These are phyloP conservation scores for Paedocypris sp. DNA, from an alignment of 2,113 vertebrate species.

Conservation along the genomic window DNA sequence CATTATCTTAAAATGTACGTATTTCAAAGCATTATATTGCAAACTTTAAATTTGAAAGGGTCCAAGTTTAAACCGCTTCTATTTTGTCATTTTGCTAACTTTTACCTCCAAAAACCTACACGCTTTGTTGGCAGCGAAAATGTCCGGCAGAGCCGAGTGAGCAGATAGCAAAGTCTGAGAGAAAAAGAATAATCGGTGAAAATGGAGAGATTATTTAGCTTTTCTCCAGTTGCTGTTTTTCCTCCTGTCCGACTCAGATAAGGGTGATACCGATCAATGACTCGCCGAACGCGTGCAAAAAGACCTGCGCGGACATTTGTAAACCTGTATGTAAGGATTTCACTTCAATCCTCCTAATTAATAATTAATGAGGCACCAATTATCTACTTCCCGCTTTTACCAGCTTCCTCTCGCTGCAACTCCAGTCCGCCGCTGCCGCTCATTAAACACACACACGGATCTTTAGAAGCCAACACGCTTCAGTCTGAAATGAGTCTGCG, in stretches of 20 bases:
- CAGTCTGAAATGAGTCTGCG: neutral
- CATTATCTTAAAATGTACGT: too few relatives aligned
- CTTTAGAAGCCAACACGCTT: slow-evolving; percentile 4
- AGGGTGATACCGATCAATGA: slow-evolving; percentile 1
- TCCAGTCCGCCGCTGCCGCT: neutral
- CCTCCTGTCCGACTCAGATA: slow-evolving; percentile 15
- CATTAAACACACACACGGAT: slow-evolving; percentile 12
- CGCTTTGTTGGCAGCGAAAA: neutral
- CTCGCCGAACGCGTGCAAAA: neutral
- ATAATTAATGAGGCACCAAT: slow-evolving; percentile 29
- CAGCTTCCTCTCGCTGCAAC: slow-evolving; percentile 5
- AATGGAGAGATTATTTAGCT: slow-evolving; percentile 13
- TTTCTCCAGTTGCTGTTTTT: neutral
- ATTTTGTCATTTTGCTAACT: too few relatives aligned
- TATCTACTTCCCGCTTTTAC: slow-evolving; percentile 18
- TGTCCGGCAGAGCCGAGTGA: neutral
- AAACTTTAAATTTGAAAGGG: too few relatives aligned
- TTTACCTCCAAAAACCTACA: too few relatives aligned
- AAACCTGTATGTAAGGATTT: slow-evolving; percentile 18
- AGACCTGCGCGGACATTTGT: neutral
- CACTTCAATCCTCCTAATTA: slow-evolving; percentile 23
- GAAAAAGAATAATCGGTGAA: neutral
- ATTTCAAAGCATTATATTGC: too few relatives aligned
- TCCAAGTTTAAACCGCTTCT: too few relatives aligned
- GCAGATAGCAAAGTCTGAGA: neutral